A percentile compares a stretch with the other conserved stretches of the same genome.
Evolutionary conservation across 2,888 invertebrate genomes (phyloP).

Genomic region (Rutpela maculata): DNA sequence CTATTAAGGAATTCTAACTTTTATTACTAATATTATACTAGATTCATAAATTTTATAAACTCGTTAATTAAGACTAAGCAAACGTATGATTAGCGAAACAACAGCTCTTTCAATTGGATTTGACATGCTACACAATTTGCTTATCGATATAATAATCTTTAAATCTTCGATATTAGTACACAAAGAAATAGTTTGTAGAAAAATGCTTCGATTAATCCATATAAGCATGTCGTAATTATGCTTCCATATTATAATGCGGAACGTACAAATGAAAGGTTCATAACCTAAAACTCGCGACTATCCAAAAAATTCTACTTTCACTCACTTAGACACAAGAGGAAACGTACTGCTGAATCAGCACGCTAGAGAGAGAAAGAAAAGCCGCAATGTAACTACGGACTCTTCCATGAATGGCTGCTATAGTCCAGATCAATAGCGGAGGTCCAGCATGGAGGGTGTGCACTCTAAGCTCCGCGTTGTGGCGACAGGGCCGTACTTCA

Average conservation of each 20-base stretch:
- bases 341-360: constrained; percentile 51
- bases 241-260: not conserved
- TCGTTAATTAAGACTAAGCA: not conserved
- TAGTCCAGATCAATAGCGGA: constrained; percentile 68
- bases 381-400: constrained; percentile 65
- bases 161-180: not conserved
- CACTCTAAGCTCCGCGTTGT: constrained; percentile 59
- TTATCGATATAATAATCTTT: constrained; percentile 4
- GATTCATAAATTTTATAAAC: not conserved
- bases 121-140: constrained; percentile 4
- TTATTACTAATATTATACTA: not conserved
- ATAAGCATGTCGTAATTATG: not conserved
- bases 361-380: constrained; percentile 62
- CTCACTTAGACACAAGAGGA: constrained; percentile 46
- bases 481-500: constrained; percentile 53
- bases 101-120: not conserved
- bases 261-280: not conserved
- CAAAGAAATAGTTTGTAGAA: not conserved
- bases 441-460: constrained; percentile 63
- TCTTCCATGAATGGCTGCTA: constrained; percentile 68
- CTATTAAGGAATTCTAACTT: not conserved
- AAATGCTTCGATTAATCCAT: not conserved
- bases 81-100: not conserved
- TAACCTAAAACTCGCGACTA: constrained; percentile 37
- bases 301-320: constrained; percentile 56